These are phyloP conservation scores for Acrocephalus scirpaceus DNA, from an alignment of 2,797 vertebrate species.

Conservation along the genomic window DNA sequence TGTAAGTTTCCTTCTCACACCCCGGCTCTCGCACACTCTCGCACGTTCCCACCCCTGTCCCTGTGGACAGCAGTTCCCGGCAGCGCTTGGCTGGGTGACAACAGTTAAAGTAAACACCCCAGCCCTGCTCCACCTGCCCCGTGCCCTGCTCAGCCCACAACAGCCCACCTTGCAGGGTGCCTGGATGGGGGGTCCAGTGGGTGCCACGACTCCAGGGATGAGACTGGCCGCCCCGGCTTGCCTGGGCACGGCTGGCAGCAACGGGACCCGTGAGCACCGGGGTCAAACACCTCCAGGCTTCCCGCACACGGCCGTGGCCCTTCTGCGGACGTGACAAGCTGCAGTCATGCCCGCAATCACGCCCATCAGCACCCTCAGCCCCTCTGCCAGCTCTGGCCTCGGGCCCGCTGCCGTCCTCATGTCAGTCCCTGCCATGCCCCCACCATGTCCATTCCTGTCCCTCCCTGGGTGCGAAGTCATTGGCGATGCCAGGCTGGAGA, in stretches of 20 bases:
- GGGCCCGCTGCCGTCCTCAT: accelerated
- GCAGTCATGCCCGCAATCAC: neutral
- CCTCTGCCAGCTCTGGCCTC: neutral
- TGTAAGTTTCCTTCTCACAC: neutral
- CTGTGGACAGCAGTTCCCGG: neutral
- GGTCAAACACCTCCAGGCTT: slow-evolving; percentile 45
- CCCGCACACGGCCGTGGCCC: accelerated
- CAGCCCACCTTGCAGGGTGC: neutral
- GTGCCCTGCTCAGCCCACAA: accelerated
- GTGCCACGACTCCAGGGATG: accelerated
- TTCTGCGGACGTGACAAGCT: slow-evolving; percentile 47
- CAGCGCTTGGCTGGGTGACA: slow-evolving; percentile 37
- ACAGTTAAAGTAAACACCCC: slow-evolving; percentile 43
- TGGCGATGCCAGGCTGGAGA: neutral
- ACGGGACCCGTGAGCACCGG: accelerated
- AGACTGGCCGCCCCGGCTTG: accelerated
- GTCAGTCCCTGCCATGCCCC: neutral
- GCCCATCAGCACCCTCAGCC: neutral
- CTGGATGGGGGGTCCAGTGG: accelerated
- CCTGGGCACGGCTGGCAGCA: neutral
- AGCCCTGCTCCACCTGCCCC: neutral
- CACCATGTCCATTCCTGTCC: accelerated
- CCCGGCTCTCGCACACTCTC: neutral
- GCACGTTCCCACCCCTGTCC: neutral
- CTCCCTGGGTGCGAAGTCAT: neutral